Base-by-base conservation (phyloP, 1,140 invertebrate genomes). In the Asbolus verrucosus region DNA sequence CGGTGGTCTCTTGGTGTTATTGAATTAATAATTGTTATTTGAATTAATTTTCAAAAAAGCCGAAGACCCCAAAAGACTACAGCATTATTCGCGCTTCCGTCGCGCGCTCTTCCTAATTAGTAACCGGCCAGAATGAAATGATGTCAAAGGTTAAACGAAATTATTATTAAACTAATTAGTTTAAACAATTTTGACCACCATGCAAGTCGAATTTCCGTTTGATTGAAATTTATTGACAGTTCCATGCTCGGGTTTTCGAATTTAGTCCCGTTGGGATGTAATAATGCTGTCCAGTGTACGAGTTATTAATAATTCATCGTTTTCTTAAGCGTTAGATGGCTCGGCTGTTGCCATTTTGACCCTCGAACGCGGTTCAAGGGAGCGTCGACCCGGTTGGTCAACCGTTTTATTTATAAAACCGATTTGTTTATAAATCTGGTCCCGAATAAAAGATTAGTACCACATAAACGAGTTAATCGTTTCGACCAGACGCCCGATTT, bases 41-140 rank as follows among this genome's bases (percentile, higher is more conserved):
- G 9, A 39, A 73, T 73, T 72, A 72, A 73, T 46, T 61, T 33
- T 63, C 67, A 73, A 75, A 73, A 11, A 75, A 75, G 74, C 74
- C 71, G 67, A 67, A 73, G 66, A 73, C 69, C 67, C 68, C 61
- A 72, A 74, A 70, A 38, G n/a, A 68, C 71, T 73, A 75, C 73
- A 68, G 68, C 73, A 43, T 67, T 71, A 73, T 70, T 72, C 19
- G 0, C 21, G n/a, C 11, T 11, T 36, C 33, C 33, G 11, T 36
- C 33, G n/a, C 33, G 33, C 3, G 5, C 33, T 6, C 6, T 6
- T 36, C 11, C 21, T 9, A 27, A 54, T 54, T 54, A 54, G 46
- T 54, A 54, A 24, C 8, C 46, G 46, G 3, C 46, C 27, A 46
- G 41, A 27, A 8, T 27, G 24, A 27, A n/a, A 27, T 27, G 24